Evolutionary conservation across 2,797 vertebrate species (phyloP).

Genomic region (Amblyraja radiata): DNA sequence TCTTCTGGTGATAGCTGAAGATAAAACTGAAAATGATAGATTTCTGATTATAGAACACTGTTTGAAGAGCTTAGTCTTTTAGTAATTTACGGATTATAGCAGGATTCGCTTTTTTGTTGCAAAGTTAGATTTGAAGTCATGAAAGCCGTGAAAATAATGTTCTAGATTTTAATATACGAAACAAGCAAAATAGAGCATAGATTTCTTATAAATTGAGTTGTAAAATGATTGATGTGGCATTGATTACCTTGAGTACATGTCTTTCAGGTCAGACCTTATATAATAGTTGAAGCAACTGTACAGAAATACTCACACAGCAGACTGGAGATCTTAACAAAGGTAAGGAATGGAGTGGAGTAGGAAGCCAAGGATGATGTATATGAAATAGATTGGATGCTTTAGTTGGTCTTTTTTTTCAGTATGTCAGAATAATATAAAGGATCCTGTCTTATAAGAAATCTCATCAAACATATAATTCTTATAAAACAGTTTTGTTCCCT

Average conservation of each 20-base stretch:
- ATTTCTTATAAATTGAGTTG: not conserved
- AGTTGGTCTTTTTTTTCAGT: not conserved
- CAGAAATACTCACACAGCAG: constrained; percentile 14
- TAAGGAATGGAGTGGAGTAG: not conserved
- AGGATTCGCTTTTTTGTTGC: not conserved
- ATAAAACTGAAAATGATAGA: not conserved
- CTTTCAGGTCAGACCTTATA: constrained; percentile 15
- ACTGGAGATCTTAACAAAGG: constrained; percentile 27
- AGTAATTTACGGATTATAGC: not conserved
- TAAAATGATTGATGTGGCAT: not conserved
- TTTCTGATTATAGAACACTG: not conserved
- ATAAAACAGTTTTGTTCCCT: not conserved
- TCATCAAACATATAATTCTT: not conserved
- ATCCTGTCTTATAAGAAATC: not conserved
- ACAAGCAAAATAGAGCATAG: not conserved
- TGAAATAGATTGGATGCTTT: not conserved
- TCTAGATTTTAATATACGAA: not conserved
- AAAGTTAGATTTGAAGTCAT: not conserved
- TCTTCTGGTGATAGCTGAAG: not conserved
- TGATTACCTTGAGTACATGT: not conserved
- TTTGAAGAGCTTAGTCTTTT: not conserved
- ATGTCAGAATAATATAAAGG: not conserved
- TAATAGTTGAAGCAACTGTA: not conserved
- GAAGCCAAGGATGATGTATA: not conserved
- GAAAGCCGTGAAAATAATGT: not conserved